phyloP scores from a whole-genome alignment of 2,888 invertebrate species.

The Pharmacophagus antenor region DNA sequence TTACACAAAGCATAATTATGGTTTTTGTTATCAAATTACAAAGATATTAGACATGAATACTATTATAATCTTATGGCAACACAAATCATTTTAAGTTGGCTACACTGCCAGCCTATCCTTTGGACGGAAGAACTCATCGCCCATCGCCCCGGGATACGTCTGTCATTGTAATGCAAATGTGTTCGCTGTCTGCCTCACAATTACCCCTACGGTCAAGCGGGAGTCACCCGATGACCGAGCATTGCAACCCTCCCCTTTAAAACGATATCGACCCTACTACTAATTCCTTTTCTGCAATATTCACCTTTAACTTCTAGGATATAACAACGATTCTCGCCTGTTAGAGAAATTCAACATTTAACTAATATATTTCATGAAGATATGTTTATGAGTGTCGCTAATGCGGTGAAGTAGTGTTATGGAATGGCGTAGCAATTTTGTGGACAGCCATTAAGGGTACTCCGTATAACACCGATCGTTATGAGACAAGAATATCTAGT shows the following conservation, averaged over 20 bases:
- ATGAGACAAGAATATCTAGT: slow-evolving; percentile 60
- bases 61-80: background rate
- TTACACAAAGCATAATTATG: too few species aligned
- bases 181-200: slow-evolving; percentile 79
- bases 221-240: slow-evolving; percentile 69
- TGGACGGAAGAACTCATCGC: slow-evolving; percentile 56
- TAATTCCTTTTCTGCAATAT: slow-evolving; percentile 41
- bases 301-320: slow-evolving; percentile 45
- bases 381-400: slow-evolving; percentile 74
- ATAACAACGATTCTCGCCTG: slow-evolving; percentile 47
- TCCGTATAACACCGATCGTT: slow-evolving; percentile 49
- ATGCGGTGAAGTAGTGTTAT: slow-evolving; percentile 63
- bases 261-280: slow-evolving; percentile 58
- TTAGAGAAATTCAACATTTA: slow-evolving; percentile 43
- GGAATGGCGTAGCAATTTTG: slow-evolving; percentile 68
- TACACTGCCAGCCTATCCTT: slow-evolving; percentile 68
- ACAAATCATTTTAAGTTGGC: slow-evolving; percentile 42
- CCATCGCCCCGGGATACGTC: slow-evolving; percentile 59
- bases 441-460: slow-evolving; percentile 70
- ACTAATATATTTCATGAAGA: slow-evolving; percentile 71
- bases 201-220: slow-evolving; percentile 77
- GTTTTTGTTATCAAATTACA: too few species aligned
- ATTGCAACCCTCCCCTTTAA: slow-evolving; percentile 76
- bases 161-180: slow-evolving; percentile 78
- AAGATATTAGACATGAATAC: background rate